phyloP scores from a whole-genome alignment of 2,797 vertebrate species.

The Allobates femoralis region DNA sequence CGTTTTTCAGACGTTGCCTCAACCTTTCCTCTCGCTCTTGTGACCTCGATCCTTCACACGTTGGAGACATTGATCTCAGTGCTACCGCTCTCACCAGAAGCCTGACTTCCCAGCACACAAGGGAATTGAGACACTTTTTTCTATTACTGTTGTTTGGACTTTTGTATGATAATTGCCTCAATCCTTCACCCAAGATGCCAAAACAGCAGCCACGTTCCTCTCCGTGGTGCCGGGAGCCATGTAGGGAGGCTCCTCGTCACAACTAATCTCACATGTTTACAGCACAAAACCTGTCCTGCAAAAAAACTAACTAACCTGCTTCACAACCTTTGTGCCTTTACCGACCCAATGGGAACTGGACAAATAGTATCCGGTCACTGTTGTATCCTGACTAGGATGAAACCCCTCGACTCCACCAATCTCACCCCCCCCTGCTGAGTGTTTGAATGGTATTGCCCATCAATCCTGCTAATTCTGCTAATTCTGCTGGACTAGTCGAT shows the following conservation, averaged over 20 bases:
- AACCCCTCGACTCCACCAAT: conserved; percentile 4
- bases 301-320: conserved; percentile 25
- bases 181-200: conserved; percentile 39
- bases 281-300: conserved; percentile 45
- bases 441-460: neutral
- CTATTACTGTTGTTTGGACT: conserved; percentile 3
- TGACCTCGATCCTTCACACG: neutral
- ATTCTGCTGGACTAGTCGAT: neutral
- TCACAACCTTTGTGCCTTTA: conserved; percentile 52
- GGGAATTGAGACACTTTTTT: conserved; percentile 13
- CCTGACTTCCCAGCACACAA: conserved; percentile 26
- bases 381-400: neutral
- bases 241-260: neutral
- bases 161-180: neutral
- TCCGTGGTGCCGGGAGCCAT: neutral
- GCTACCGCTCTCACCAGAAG: conserved; percentile 2
- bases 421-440: neutral
- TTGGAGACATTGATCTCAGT: neutral
- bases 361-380: neutral
- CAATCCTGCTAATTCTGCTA: neutral
- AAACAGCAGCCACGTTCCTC: conserved; percentile 36
- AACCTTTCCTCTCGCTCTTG: neutral
- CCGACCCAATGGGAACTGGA: conserved; percentile 15
- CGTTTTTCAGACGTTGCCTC: neutral
- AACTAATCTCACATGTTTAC: conserved; percentile 37